A percentile compares a stretch with the other conserved stretches of the same genome.
Conservation (phyloP, 1,140 invertebrate species). For the Heliconius himera region DNA sequence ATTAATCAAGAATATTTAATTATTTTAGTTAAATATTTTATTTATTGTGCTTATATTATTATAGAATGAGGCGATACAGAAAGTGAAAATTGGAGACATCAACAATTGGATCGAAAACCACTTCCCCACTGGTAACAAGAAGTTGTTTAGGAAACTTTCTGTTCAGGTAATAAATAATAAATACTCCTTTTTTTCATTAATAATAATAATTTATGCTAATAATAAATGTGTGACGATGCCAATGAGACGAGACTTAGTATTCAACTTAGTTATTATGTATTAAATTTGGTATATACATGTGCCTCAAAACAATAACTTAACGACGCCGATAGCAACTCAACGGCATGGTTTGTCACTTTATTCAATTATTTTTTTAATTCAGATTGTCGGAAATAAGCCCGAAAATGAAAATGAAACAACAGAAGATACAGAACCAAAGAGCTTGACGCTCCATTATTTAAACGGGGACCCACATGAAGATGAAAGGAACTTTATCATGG, state of each 20-base stretch:
- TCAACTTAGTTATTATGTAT: no score
- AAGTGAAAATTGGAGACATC: slow-evolving; percentile 81
- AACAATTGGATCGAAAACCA: slow-evolving; percentile 57
- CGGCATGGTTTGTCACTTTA: no score
- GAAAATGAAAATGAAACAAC: slow-evolving; percentile 45
- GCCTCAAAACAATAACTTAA: no score
- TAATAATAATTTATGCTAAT: no score
- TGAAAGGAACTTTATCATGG: slow-evolving; percentile 55
- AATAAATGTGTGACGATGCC: no score
- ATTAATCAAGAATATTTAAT: no score
- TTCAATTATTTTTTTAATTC: not conserved
- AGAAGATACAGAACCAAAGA: slow-evolving; percentile 34
- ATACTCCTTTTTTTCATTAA: no score
- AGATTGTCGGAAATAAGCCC: slow-evolving; percentile 67
- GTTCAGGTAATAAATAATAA: slow-evolving; percentile 82
- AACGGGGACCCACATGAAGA: slow-evolving; percentile 57
- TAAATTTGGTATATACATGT: no score
- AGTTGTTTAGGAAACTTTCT: slow-evolving; percentile 84
- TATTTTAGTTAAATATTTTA: not conserved
- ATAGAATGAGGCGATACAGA: slow-evolving; percentile 78
- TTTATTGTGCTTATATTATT: slow-evolving; percentile 31
- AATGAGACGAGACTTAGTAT: no score
- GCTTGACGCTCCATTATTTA: slow-evolving; percentile 53
- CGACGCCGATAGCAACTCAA: no score
- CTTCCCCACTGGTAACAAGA: slow-evolving; percentile 80